These are phyloP conservation scores for Lordiphosa andalusiaca DNA, from an alignment of 2,888 invertebrate genomes.

Conservation along the genomic window DNA sequence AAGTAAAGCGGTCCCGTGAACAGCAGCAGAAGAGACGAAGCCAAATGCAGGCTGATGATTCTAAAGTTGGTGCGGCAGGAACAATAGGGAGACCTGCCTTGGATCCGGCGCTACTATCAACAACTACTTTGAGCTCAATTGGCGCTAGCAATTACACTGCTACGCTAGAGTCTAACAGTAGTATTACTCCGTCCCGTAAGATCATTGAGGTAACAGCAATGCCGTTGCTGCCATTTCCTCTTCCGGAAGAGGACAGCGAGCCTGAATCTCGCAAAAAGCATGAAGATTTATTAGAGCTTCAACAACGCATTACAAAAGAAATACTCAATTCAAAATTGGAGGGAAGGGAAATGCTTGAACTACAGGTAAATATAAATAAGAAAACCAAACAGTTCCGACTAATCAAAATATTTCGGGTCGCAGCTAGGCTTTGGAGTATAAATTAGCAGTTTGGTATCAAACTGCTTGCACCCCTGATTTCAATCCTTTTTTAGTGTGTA, in stretches of 20 bases:
- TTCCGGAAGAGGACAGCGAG: constrained; percentile 41
- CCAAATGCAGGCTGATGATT: constrained; percentile 63
- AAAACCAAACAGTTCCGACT: neutral
- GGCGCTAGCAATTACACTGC: constrained; percentile 16
- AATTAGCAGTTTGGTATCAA: too few relatives aligned
- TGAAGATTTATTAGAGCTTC: constrained; percentile 79
- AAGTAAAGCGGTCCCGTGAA: constrained; percentile 52
- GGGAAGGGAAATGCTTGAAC: constrained; percentile 79
- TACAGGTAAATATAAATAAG: constrained; percentile 76
- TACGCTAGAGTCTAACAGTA: constrained; percentile 14
- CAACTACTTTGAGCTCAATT: neutral
- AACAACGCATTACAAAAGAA: constrained; percentile 80
- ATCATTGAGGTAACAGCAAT: constrained; percentile 9
- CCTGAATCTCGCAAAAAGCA: constrained; percentile 69
- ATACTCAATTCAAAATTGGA: constrained; percentile 80
- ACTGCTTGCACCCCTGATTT: too few relatives aligned
- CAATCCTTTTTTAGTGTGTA: too few relatives aligned
- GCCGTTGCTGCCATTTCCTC: constrained; percentile 27
- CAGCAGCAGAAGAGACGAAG: constrained; percentile 47
- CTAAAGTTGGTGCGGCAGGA: constrained; percentile 31
- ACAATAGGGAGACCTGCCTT: too few relatives aligned
- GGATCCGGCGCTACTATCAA: neutral
- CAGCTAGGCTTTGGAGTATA: too few relatives aligned
- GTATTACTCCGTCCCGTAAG: constrained; percentile 19
- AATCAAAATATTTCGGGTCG: too few relatives aligned